Evolutionary conservation across 2,888 invertebrate species (phyloP).

Genomic region (Pantelozetes paolii): DNA sequence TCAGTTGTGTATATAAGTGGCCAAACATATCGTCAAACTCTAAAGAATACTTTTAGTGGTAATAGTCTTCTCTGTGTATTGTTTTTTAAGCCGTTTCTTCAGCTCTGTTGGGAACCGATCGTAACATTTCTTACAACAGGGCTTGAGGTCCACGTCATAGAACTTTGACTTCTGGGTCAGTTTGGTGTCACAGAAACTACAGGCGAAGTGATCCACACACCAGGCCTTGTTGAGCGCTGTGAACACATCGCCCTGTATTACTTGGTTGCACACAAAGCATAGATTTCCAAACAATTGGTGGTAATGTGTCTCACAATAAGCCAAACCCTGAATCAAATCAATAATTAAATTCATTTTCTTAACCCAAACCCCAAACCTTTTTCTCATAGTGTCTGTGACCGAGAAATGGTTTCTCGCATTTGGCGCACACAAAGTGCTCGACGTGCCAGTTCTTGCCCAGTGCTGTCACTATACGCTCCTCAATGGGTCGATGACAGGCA

Average conservation of each 20-base stretch:
- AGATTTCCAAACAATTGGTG: conserved; percentile 98
- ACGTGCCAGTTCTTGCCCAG: conserved; percentile 98
- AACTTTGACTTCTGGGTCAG: conserved; percentile 95
- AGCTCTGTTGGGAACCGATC: conserved; percentile 92
- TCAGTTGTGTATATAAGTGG: background rate
- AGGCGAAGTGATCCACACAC: conserved; percentile 98
- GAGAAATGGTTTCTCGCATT: conserved; percentile 98
- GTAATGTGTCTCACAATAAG: conserved; percentile 80
- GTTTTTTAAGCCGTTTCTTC: conserved; percentile 67
- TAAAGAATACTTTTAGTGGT: conserved; percentile 42
- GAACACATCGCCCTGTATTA: conserved; percentile 92
- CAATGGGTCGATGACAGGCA: conserved; percentile 96
- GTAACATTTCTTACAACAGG: conserved; percentile 95
- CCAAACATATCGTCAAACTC: background rate
- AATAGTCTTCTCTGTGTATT: conserved; percentile 41
- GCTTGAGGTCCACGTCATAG: conserved; percentile 97
- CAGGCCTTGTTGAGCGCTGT: conserved; percentile 97
- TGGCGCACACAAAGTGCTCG: conserved; percentile 96
- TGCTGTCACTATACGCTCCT: conserved; percentile 97
- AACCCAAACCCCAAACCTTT: conserved; percentile 29
- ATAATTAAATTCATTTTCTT: background rate
- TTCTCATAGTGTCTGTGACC: conserved; percentile 57
- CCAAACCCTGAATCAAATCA: background rate
- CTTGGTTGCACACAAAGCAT: conserved; percentile 99
- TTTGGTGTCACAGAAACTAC: conserved; percentile 91